A percentile compares a stretch with the other conserved stretches of the same genome.
Conservation (phyloP, 2,797 vertebrate species). For the Ispidina picta region DNA sequence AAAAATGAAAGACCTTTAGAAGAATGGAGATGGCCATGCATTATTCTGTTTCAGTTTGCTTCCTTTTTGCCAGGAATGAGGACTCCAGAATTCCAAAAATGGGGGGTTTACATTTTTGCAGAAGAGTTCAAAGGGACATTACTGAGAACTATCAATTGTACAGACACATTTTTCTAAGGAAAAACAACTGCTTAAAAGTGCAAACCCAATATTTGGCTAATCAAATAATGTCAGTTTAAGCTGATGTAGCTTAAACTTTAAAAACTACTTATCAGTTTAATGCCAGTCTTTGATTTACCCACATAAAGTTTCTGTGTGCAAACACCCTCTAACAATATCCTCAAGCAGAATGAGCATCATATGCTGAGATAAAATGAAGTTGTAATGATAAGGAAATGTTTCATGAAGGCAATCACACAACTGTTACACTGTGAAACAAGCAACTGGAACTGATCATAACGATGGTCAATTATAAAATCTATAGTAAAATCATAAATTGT, state of each 20-base stretch:
- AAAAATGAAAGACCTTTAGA: neutral
- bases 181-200: neutral
- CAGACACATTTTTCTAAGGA: neutral
- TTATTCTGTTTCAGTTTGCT: neutral
- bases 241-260: neutral
- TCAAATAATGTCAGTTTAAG: neutral
- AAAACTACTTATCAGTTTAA: neutral
- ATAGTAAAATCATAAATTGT: neutral
- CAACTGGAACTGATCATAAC: neutral
- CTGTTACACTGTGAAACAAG: neutral
- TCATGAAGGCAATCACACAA: neutral
- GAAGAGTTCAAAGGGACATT: neutral
- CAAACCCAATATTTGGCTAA: neutral
- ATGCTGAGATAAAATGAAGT: neutral
- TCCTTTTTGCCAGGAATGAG: neutral
- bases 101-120: neutral
- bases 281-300: neutral
- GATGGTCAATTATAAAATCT: neutral
- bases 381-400: neutral
- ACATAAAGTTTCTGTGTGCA: neutral
- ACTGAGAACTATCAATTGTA: neutral
- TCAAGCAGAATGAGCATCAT: neutral
- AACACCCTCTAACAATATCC: neutral
- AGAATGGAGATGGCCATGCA: neutral
- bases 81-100: neutral